phyloP scores from a whole-genome alignment of 2,113 vertebrate species.

The Aspiorhynchus laticeps region DNA sequence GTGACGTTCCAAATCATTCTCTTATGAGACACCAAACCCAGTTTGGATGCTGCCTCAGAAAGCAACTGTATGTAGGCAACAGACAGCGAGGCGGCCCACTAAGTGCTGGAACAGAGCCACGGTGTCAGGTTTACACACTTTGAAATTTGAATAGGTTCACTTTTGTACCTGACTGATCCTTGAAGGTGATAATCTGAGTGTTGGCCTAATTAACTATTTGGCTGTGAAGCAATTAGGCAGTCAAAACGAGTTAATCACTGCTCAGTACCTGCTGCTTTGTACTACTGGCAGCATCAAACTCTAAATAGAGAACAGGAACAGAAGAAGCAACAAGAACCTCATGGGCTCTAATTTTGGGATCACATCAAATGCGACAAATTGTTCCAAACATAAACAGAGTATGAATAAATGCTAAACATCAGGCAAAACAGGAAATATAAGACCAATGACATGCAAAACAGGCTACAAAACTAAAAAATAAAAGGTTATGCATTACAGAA shows the following conservation, averaged over 20 bases:
- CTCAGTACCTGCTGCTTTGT: slow-evolving; percentile 35
- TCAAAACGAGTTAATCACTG: slow-evolving; percentile 48
- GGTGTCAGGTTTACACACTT: neutral
- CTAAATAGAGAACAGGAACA: neutral
- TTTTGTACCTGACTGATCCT: slow-evolving; percentile 5
- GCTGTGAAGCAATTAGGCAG: slow-evolving; percentile 33
- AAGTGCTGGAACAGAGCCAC: neutral
- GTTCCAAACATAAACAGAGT: neutral
- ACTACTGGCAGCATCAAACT: slow-evolving; percentile 28
- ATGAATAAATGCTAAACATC: neutral
- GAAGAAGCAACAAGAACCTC: neutral
- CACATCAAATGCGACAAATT: neutral
- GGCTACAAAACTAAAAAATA: neutral
- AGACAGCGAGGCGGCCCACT: neutral
- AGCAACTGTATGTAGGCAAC: neutral
- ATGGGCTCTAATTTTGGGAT: neutral
- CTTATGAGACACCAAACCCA: neutral
- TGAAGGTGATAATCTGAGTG: neutral
- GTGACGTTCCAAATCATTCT: neutral
- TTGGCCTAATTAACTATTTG: neutral
- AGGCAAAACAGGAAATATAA: neutral
- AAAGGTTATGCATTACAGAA: neutral
- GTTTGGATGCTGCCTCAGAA: neutral
- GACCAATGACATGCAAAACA: neutral
- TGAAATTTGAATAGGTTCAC: neutral